Base-by-base conservation (phyloP, 2,888 invertebrate species). In the Cheilosia scutellata region DNA sequence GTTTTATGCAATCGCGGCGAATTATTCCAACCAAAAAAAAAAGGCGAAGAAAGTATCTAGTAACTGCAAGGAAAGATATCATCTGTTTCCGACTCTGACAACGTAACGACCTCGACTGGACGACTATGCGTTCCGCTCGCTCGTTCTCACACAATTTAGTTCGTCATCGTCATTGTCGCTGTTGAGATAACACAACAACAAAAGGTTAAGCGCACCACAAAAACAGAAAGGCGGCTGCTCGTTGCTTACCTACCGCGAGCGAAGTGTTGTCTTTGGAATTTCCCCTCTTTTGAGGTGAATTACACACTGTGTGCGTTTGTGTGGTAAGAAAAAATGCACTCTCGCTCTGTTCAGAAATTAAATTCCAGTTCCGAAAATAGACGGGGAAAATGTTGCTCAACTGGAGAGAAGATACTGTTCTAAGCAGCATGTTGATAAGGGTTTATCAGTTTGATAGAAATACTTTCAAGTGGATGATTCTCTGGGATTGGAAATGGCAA, bases 81-180 rank as follows among this genome's bases (percentile, higher is more conserved):
- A 82, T 82, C 71, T 77, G 72, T 82, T 78, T 74, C 87, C 87
- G 82, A 87, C 87, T 87, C 82, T 75, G 87, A 71, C 87, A 82
- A 87, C 87, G 87, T 80, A 87, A 87, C 87, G 87, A 87, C 87
- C 87, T 87, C 87, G 87, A 87, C 87, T 87, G 82, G 82, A 82
- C 70, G 78, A 75, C 70, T 78, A 74, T 82, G 87, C 87, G 87
- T 87, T 87, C 77, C 82, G 60, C 77, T 87, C 87, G 74, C 82
- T 87, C 77, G 74, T 82, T 77, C 82, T 51, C 63, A 55, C 40
- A 76, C 65, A 49, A 5, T 51, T 51, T 11, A 13, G 13, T 25
- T 49, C 49, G 51, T 51, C 27, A 57, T 57, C 79, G 72, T n/a
- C 16, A 44, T 9, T 40, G 66, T 68, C 11, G 70, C 20, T 44